These are phyloP conservation scores for Tachysurus fulvidraco DNA, from an alignment of 2,113 vertebrate genomes.

Conservation along the genomic window DNA sequence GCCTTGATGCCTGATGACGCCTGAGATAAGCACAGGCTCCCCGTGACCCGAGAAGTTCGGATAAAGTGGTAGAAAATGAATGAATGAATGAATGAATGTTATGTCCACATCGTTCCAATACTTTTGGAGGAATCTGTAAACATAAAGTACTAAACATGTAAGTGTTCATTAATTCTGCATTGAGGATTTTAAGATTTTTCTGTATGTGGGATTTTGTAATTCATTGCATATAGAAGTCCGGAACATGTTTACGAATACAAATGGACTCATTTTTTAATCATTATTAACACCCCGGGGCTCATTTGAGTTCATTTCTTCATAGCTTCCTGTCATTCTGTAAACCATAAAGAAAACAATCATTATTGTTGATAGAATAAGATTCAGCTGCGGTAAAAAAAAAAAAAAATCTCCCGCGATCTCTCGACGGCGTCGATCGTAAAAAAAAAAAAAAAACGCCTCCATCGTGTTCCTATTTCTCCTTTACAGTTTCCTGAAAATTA, in stretches of 20 bases:
- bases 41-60: too few species aligned
- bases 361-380: background rate
- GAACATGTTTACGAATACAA: background rate
- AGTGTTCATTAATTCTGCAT: background rate
- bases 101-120: too few species aligned
- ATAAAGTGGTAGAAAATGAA: too few species aligned
- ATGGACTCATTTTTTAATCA: background rate
- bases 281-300: background rate
- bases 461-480: background rate
- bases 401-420: background rate
- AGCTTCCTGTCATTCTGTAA: background rate
- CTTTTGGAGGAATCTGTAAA: too few species aligned
- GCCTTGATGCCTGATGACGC: too few species aligned
- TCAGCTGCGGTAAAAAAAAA: background rate
- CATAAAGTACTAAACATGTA: too few species aligned
- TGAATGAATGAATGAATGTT: too few species aligned
- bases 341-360: background rate
- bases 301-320: background rate
- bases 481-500: slow-evolving; percentile 47
- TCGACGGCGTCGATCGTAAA: background rate
- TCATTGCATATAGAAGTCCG: background rate
- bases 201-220: background rate
- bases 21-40: too few species aligned
- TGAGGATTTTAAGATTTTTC: background rate
- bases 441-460: background rate